phyloP scores from a whole-genome alignment of 2,888 invertebrate genomes.

The Andrena dorsata region DNA sequence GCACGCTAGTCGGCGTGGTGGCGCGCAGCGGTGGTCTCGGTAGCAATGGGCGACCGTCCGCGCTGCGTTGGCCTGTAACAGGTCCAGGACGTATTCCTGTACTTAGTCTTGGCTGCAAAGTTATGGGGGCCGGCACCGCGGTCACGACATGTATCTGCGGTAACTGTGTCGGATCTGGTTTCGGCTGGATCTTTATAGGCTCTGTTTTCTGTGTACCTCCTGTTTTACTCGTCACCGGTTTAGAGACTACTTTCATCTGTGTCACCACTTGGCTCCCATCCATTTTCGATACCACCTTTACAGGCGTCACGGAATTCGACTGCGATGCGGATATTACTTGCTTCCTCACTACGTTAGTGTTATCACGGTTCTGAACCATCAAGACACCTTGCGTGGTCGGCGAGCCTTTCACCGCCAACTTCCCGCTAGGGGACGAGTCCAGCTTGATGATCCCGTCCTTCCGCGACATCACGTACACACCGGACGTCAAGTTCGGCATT shows the following conservation, averaged over 20 bases:
- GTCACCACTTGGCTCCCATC: conserved; percentile 83
- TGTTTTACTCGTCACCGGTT: conserved; percentile 71
- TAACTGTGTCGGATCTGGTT: conserved; percentile 81
- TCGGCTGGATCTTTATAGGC: conserved; percentile 83
- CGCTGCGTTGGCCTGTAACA: conserved; percentile 71
- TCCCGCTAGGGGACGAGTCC: conserved; percentile 87
- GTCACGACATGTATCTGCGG: conserved; percentile 83
- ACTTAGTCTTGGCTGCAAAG: conserved; percentile 78
- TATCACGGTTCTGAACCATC: conserved; percentile 83
- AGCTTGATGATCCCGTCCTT: conserved; percentile 91
- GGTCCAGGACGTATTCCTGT: conserved; percentile 75
- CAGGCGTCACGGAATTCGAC: conserved; percentile 80
- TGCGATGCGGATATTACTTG: conserved; percentile 80
- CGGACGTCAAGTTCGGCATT: conserved; percentile 88
- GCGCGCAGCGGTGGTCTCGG: conserved; percentile 79
- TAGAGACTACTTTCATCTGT: conserved; percentile 83
- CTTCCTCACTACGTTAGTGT: conserved; percentile 80
- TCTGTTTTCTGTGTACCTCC: conserved; percentile 78
- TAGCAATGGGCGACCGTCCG: conserved; percentile 78
- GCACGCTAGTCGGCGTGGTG: conserved; percentile 76
- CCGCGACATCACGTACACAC: conserved; percentile 92
- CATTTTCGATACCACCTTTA: conserved; percentile 82
- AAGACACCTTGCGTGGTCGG: conserved; percentile 76
- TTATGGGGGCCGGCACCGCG: conserved; percentile 78
- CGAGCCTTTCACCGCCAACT: conserved; percentile 85